Conservation (phyloP, 2,113 vertebrate species). For the Rhea americana region DNA sequence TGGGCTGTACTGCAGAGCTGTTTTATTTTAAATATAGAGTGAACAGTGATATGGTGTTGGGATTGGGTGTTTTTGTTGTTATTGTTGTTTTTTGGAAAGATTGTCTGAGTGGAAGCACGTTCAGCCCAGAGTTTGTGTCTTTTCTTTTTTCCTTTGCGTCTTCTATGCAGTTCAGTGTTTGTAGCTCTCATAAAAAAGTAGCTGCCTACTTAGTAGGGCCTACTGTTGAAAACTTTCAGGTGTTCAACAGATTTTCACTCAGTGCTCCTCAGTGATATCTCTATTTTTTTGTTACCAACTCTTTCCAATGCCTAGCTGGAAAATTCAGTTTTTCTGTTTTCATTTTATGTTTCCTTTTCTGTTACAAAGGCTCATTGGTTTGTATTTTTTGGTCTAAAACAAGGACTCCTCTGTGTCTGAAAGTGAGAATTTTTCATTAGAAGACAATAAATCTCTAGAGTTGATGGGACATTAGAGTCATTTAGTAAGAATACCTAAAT, state of each 20-base stretch:
- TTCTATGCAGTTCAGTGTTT: background rate
- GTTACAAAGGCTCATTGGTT: background rate
- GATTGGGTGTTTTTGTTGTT: background rate
- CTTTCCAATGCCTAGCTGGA: background rate
- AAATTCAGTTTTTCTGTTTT: background rate
- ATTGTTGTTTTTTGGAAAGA: background rate
- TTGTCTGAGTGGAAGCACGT: background rate
- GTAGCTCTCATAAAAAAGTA: background rate
- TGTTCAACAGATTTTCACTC: constrained; percentile 11
- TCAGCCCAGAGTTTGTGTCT: background rate
- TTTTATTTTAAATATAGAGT: background rate
- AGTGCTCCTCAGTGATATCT: background rate
- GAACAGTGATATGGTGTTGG: background rate
- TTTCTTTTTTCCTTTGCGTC: background rate
- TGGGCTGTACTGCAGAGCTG: background rate
- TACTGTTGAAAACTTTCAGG: background rate
- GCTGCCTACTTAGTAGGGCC: background rate
- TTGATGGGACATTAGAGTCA: background rate
- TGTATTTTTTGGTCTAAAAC: background rate
- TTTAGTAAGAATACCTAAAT: background rate
- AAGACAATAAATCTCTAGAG: background rate
- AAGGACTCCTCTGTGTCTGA: background rate
- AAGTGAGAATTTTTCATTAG: background rate
- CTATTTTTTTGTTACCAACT: background rate
- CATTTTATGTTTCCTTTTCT: background rate